Percentiles rank a stretch among this genome's conserved stretches.
These are phyloP conservation scores for Limonius californicus DNA, from an alignment of 1,140 invertebrate genomes.

Conservation along the genomic window DNA sequence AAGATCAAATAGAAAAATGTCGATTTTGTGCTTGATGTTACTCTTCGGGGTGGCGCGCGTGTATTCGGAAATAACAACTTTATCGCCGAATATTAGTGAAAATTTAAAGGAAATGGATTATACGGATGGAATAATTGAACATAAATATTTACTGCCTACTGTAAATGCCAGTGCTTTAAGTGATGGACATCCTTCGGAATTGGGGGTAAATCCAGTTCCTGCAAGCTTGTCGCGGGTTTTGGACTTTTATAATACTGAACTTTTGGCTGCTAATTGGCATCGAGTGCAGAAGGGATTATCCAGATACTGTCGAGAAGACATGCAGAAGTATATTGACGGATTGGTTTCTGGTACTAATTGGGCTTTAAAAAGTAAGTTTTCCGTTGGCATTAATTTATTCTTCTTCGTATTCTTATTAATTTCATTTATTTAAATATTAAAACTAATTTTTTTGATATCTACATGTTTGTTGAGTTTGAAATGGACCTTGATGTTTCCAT, in stretches of 20 bases:
- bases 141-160: slow-evolving; percentile 28
- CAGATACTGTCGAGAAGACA: slow-evolving; percentile 54
- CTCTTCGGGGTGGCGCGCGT: not conserved
- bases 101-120: slow-evolving; percentile 29
- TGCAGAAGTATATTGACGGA: slow-evolving; percentile 61
- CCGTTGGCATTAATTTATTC: too few species aligned
- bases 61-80: not conserved
- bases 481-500: too few species aligned
- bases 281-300: slow-evolving; percentile 41
- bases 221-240: slow-evolving; percentile 46
- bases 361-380: slow-evolving; percentile 68
- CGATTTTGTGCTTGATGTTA: not conserved
- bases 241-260: slow-evolving; percentile 50
- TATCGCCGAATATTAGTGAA: not conserved
- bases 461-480: too few species aligned
- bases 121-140: slow-evolving; percentile 29
- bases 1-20: not conserved
- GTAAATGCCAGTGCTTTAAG: slow-evolving; percentile 29
- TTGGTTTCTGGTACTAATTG: slow-evolving; percentile 59
- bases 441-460: too few species aligned
- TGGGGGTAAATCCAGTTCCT: slow-evolving; percentile 25
- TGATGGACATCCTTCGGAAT: not conserved
- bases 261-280: slow-evolving; percentile 47
- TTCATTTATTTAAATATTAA: too few species aligned
- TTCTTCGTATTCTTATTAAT: too few species aligned